Base-by-base conservation (phyloP, 1,140 invertebrate species). In the Procambarus virginalis region DNA sequence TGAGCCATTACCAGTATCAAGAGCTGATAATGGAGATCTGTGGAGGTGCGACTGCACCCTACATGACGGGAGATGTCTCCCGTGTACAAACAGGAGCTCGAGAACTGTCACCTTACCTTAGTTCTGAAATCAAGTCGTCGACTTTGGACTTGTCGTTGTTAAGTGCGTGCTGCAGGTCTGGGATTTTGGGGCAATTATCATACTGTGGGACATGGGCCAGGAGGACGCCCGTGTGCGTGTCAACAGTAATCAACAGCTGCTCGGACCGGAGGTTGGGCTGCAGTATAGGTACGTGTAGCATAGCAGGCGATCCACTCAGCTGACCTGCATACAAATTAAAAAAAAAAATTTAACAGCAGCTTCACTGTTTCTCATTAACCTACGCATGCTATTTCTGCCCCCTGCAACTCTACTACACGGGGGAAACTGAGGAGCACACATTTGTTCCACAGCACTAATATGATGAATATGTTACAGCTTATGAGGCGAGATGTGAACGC, bases 151-250 rank as follows among this genome's bases (percentile, higher is more conserved):
- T 95, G 94, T 98, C 97, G 3, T 95, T 95, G 93, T 98, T 98
- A 1, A 99, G 94, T 75, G 96, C 96, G 73, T 95, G 94, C 92
- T 98, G 97, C 89, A 99, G 95, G 88, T 98, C 98, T 20, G 95
- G 95, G 84, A 97, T 96, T 20, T 97, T 96, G 10, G 93, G 93
- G 64, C 93, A 93, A 70, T 97, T 96, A 93, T 96, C 96, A 94
- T 98, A 97, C 93, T 98, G 97, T 20, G 98, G 98, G 68, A 99
- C 97, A 93, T 98, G 97, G 92, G 97, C 97, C 68, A 97, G 73
- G 17, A 92, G 95, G 94, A 97, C 96, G 6, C 98, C 98, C n/a
- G 97, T 97, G 93, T 99, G 97, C 73, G 97, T 98, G 93, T 99
- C 98, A 58, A 99, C 97, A 70, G 98, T 97, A 34, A 99, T 96